Evolutionary conservation across 1,140 invertebrate genomes (phyloP), one percentile per base, ranked within the genome.

Genomic region (Stegodyphus dumicola): DNA sequence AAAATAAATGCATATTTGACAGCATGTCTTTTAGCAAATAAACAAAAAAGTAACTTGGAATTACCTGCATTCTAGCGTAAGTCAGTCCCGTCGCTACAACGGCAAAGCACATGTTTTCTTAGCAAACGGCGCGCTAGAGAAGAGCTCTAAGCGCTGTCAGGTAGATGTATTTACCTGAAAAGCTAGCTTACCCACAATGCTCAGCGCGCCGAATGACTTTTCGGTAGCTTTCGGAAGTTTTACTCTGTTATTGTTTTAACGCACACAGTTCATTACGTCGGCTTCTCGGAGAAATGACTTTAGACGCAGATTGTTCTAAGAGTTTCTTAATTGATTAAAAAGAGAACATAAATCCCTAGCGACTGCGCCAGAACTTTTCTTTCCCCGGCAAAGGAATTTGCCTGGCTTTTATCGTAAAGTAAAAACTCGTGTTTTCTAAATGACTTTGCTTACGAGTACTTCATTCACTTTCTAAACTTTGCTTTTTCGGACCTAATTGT

Each of bases 91-190:
- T 33, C 33, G 33, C 33, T 33, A 33, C 33, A 33, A 33, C 33
- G 75, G 6, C 33, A 48, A 77, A 77, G 48, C 60, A 66, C 75
- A 77, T 66, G 75, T 77, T 77, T 77, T 77, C 53, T 60, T 52
- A 52, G 54, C 54, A 75, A 33, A 33, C 33, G n/a, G 53, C 54
- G 56, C 60, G 66, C 64, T 65, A 77, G 48, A 51, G 75, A 77
- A 77, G 75, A 77, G 33, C 66, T 67, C 75, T 77, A 77, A 66
- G 13, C 60, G 75, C 75, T 77, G 75, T 65, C 75, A 77, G 60
- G 75, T 77, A 77, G 13, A 77, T 48, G 75, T 77, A 77, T 77
- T 77, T 77, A 77, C 33, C 75, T 77, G 75, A 65, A 56, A 77
- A 60, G 52, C 75, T 51, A 60, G 75, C 75, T 77, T 77, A 65